Base-by-base conservation (phyloP, 2,797 vertebrate species). In the Argya squamiceps region DNA sequence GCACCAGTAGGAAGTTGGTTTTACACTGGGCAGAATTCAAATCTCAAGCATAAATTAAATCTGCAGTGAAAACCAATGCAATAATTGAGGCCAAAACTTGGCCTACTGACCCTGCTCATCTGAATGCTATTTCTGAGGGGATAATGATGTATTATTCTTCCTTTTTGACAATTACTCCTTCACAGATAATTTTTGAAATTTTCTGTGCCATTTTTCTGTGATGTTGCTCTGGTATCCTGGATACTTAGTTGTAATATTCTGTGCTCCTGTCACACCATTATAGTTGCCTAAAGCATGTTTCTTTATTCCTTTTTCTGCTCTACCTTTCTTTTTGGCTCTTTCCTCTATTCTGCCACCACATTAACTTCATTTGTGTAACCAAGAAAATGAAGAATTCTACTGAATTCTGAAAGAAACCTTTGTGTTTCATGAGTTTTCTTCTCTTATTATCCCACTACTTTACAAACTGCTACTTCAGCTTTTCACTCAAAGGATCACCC, bases 151-250 rank as follows among this genome's bases (percentile, higher is more conserved):
- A 81, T 89, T 85, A 68, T 84, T 96, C 69, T 92, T 95, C 34
- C 39, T 80, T 93, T 92, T 89, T 95, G 65, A 79, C 83, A 90
- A 94, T 92, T 95, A 92, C 63, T 88, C 62, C 86, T 96, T 94
- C 94, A 89, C 64, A 83, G 91, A 80, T 82, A 74, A 93, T 94
- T 96, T 95, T 83, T 91, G 47, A 69, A 80, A 77, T 90, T 84
- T 88, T 88, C 65, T 62, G 49, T 92, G 75, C 85, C 77, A 21
- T 87, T 82, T 81, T 88, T 69, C 73, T 88, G 68, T 88, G 85
- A 92, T 84, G 59, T 81, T 92, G 74, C 52, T 36, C 26, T 84
- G 94, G 92, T 92, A 84, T 94, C 96, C 90, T 94, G 83, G 93
- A 95, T 95, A 95, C 92, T 92, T 86, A 36, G 19, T 92, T 88